Evolutionary conservation across 2,797 vertebrate genomes (phyloP).

Genomic region (Morelia viridis): DNA sequence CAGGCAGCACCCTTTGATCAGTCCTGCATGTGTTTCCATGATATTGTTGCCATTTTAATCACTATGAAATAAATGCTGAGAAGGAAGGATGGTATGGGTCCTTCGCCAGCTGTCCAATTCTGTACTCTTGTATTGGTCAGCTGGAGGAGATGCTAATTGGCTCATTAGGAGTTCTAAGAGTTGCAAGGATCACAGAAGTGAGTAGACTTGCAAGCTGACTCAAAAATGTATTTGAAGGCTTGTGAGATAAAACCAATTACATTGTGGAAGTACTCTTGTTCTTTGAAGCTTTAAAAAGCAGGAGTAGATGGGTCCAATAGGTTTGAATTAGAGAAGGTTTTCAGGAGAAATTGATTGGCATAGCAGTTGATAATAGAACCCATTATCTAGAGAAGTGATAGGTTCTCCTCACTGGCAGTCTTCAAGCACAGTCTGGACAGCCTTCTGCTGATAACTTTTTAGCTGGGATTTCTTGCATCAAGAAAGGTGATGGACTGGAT

Average conservation of each 20-base stretch:
- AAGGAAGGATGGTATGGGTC: not conserved
- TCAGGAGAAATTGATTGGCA: not conserved
- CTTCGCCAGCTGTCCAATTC: too few species aligned
- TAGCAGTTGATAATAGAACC: not conserved
- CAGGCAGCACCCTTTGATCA: too few species aligned
- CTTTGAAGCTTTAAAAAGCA: not conserved
- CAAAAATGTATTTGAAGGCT: not conserved
- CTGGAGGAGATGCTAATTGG: not conserved
- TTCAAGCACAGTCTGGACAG: not conserved
- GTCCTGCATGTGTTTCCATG: too few species aligned
- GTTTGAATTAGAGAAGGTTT: not conserved
- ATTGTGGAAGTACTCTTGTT: not conserved
- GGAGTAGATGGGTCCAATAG: not conserved
- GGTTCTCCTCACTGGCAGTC: not conserved
- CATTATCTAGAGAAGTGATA: not conserved
- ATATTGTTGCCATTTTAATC: not conserved
- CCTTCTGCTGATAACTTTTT: not conserved
- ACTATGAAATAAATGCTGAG: not conserved
- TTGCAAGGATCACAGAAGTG: not conserved
- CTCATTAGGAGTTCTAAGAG: not conserved
- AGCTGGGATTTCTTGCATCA: not conserved
- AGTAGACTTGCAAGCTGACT: not conserved
- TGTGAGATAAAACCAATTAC: not conserved
- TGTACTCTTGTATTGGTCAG: not conserved
- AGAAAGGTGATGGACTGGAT: not conserved